These are phyloP conservation scores for Maniola jurtina DNA, from an alignment of 1,140 invertebrate species.

Conservation along the genomic window DNA sequence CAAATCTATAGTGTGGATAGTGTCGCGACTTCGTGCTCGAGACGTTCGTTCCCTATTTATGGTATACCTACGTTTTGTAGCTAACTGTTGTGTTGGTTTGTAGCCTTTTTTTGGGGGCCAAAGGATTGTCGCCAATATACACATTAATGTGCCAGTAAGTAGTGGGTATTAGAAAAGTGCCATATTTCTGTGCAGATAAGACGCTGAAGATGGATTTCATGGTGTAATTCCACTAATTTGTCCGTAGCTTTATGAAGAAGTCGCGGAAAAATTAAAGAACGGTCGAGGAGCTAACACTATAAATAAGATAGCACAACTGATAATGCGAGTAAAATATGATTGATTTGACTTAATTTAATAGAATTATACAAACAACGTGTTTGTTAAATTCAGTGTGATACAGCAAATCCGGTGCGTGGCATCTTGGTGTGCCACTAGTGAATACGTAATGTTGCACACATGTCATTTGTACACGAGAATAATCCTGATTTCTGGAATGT, in stretches of 20 bases:
- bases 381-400: constrained; percentile 18
- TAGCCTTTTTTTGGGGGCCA: too few species aligned
- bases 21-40: too few species aligned
- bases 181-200: too few species aligned
- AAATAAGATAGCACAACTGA: background rate
- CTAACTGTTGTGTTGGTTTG: too few species aligned
- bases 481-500: constrained; percentile 65
- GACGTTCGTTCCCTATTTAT: too few species aligned
- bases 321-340: background rate
- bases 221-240: too few species aligned
- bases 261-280: background rate
- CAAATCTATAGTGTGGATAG: too few species aligned
- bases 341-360: constrained; percentile 9
- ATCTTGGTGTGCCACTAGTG: constrained; percentile 32
- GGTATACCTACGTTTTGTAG: too few species aligned
- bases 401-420: constrained; percentile 18
- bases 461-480: constrained; percentile 47
- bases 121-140: too few species aligned
- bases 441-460: constrained; percentile 42
- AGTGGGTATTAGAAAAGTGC: too few species aligned
- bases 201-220: too few species aligned
- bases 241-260: background rate
- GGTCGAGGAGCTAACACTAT: background rate
- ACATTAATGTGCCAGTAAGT: too few species aligned
- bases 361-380: constrained; percentile 11